Conservation (phyloP, 2,888 invertebrate species). For the Plagiodera versicolora region DNA sequence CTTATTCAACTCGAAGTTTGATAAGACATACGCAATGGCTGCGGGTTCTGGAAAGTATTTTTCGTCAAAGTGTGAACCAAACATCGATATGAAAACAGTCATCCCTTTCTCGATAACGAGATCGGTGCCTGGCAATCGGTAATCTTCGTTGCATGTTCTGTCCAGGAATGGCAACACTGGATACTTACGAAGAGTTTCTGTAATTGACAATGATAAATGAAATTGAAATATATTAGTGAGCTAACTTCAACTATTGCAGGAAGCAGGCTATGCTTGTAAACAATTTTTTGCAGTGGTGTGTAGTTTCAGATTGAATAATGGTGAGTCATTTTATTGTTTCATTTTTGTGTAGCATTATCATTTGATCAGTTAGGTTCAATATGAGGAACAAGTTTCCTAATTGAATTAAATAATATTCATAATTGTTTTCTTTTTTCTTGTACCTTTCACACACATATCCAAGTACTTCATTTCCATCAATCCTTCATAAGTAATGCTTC, state of each 20-base stretch:
- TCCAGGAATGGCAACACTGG: slow-evolving; percentile 22
- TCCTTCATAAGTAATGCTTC: slow-evolving; percentile 56
- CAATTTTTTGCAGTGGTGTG: too few relatives aligned
- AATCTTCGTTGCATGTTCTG: slow-evolving; percentile 38
- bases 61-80: slow-evolving; percentile 19
- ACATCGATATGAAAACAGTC: slow-evolving; percentile 16
- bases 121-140: slow-evolving; percentile 39
- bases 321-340: too few relatives aligned
- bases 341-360: too few relatives aligned
- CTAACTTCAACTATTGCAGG: too few relatives aligned
- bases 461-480: slow-evolving; percentile 61
- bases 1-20: slow-evolving; percentile 32
- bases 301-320: too few relatives aligned
- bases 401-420: too few relatives aligned
- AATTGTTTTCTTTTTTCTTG: too few relatives aligned
- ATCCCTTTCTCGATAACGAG: slow-evolving; percentile 37
- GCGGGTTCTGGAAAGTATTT: slow-evolving; percentile 24
- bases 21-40: slow-evolving; percentile 31
- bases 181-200: slow-evolving; percentile 27
- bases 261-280: too few relatives aligned
- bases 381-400: too few relatives aligned
- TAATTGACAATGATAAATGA: background rate
- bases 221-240: too few relatives aligned
- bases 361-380: too few relatives aligned
- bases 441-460: slow-evolving; percentile 36